Conservation (phyloP, 2,888 invertebrate species). For the Oegoconia quadripuncta region DNA sequence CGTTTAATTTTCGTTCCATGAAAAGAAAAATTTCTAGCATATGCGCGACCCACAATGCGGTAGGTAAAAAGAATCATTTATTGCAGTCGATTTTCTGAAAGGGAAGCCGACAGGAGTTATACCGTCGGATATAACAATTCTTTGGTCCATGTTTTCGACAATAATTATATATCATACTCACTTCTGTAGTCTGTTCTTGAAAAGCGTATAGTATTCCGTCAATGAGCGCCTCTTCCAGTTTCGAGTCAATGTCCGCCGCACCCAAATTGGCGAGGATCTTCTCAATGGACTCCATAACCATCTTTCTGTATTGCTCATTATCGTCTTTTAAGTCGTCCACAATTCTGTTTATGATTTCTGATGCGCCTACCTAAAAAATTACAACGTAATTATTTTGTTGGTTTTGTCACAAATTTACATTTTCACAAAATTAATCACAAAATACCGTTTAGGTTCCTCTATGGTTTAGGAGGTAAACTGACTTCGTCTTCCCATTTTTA, state of each 20-base stretch:
- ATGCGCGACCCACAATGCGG: too few species aligned
- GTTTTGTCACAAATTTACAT: too few species aligned
- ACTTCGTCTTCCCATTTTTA: too few species aligned
- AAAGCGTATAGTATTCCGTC: conserved; percentile 99
- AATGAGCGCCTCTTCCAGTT: conserved; percentile 98
- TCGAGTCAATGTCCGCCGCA: conserved; percentile 98
- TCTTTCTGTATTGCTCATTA: conserved; percentile 99
- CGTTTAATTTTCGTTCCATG: too few species aligned
- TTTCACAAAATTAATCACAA: too few species aligned
- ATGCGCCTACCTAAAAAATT: conserved; percentile 89
- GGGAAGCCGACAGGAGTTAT: background rate
- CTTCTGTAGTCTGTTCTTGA: conserved; percentile 99
- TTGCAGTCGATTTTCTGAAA: too few species aligned
- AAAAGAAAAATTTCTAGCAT: too few species aligned
- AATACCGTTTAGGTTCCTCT: too few species aligned
- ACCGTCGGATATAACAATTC: background rate
- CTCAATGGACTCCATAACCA: conserved; percentile 99
- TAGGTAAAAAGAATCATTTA: too few species aligned
- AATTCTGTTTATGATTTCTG: conserved; percentile 98
- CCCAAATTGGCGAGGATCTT: conserved; percentile 99
- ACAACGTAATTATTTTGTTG: background rate
- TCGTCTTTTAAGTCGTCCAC: conserved; percentile 99
- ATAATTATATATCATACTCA: conserved; percentile 36
- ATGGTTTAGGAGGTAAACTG: too few species aligned
- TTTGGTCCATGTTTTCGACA: too few species aligned